A percentile compares a stretch with the other conserved stretches of the same genome.
phyloP scores from a whole-genome alignment of 2,888 invertebrate species.

The Meliscaeva auricollis region DNA sequence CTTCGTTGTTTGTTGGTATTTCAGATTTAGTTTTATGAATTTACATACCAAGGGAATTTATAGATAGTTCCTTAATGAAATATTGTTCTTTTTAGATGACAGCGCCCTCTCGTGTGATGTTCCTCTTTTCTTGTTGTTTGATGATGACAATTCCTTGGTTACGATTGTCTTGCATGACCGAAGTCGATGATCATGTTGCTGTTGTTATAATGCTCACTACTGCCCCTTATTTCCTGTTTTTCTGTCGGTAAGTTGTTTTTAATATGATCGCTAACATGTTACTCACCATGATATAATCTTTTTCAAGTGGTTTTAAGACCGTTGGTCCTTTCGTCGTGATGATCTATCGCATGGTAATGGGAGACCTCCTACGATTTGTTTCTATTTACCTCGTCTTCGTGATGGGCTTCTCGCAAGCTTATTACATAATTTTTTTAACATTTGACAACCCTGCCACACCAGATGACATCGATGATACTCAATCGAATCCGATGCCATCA shows the following conservation, averaged over 20 bases:
- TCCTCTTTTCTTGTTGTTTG: conserved; percentile 95
- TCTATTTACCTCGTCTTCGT: conserved; percentile 98
- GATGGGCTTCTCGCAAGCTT: conserved; percentile 98
- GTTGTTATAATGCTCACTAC: conserved; percentile 97
- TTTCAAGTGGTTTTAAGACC: conserved; percentile 96
- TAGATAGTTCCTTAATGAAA: not conserved
- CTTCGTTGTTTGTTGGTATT: too few species aligned
- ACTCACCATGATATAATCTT: conserved; percentile 14
- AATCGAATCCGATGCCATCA: conserved; percentile 94
- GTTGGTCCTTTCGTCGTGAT: conserved; percentile 99
- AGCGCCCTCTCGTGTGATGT: conserved; percentile 96
- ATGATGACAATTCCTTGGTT: conserved; percentile 94
- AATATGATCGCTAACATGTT: not conserved
- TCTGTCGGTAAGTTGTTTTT: conserved; percentile 90
- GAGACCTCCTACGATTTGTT: conserved; percentile 97
- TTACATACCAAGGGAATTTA: not conserved
- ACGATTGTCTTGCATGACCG: conserved; percentile 92
- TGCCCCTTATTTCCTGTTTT: conserved; percentile 98
- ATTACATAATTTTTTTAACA: conserved; percentile 95
- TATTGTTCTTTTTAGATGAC: conserved; percentile 87
- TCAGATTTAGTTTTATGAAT: not conserved
- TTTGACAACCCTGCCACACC: conserved; percentile 93
- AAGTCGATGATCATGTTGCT: conserved; percentile 95
- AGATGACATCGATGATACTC: conserved; percentile 92
- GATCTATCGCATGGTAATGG: conserved; percentile 99